A percentile compares a stretch with the other conserved stretches of the same genome.
Conservation (phyloP, 2,113 vertebrate genomes). For the Corythornis cristatus region DNA sequence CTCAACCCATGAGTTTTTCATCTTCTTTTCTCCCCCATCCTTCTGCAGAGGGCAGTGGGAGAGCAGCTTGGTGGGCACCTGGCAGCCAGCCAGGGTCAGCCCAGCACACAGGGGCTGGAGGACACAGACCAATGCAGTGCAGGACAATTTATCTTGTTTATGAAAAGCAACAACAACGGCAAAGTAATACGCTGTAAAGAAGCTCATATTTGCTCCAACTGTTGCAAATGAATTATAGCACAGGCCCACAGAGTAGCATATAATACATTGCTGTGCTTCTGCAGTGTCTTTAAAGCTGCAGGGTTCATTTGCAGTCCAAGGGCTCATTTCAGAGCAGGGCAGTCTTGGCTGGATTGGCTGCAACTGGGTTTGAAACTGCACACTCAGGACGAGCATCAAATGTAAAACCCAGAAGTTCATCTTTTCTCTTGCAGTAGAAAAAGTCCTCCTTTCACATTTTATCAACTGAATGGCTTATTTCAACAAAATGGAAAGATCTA, state of each 20-base stretch:
- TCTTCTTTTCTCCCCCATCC: neutral
- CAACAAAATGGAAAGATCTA: neutral
- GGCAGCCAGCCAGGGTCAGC: neutral
- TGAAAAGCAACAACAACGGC: neutral
- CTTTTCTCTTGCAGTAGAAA: neutral
- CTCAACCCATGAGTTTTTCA: neutral
- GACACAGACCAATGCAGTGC: neutral
- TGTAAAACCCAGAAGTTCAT: neutral
- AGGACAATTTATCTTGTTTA: neutral
- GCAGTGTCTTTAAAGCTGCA: neutral
- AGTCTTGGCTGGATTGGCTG: neutral
- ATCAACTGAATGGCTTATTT: neutral
- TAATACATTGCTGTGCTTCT: neutral
- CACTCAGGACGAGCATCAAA: neutral
- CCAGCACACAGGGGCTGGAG: neutral
- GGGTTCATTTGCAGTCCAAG: neutral
- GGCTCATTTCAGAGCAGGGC: neutral
- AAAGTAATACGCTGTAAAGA: neutral
- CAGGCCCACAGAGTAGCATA: neutral
- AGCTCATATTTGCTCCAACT: neutral
- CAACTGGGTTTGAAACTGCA: neutral
- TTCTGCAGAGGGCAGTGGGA: neutral
- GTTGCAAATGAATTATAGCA: neutral
- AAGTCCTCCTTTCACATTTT: neutral
- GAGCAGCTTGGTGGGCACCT: neutral